Percentiles rank a stretch among this genome's conserved stretches.
phyloP scores from a whole-genome alignment of 2,113 vertebrate species.

The Trogon surrucura region DNA sequence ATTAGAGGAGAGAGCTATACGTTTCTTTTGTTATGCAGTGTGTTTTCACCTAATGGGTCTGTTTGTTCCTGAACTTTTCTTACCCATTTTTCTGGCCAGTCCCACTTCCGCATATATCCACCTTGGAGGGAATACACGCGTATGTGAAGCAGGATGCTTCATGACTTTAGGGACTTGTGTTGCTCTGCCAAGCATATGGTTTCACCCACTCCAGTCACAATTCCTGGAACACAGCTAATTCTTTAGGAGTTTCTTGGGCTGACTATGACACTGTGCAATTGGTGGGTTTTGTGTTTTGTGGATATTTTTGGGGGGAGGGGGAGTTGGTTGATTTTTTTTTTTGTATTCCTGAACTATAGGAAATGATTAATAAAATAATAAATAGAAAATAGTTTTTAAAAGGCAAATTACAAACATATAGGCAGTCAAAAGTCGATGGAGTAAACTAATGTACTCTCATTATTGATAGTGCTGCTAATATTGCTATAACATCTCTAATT shows the following conservation, averaged over 20 bases:
- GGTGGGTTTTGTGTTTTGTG: not conserved
- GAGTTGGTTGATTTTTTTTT: not conserved
- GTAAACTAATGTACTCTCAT: not conserved
- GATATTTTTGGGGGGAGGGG: too few relatives aligned
- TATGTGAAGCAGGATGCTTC: not conserved
- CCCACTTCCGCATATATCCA: not conserved
- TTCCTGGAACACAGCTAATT: not conserved
- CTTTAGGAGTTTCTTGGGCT: not conserved
- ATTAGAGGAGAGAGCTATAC: rapidly evolving
- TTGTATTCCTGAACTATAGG: rapidly evolving
- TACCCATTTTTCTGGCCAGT: not conserved
- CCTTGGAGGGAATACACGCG: rapidly evolving
- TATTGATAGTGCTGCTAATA: not conserved
- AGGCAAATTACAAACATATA: not conserved
- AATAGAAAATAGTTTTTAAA: not conserved
- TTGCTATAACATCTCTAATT: not conserved
- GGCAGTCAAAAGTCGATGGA: not conserved
- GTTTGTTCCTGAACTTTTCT: not conserved
- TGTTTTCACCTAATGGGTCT: not conserved
- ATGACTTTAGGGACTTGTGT: not conserved
- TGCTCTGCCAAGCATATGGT: not conserved
- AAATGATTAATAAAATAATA: not conserved
- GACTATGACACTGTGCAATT: not conserved
- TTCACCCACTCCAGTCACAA: rapidly evolving
- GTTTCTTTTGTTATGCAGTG: not conserved